Base-by-base conservation (phyloP, 1,140 invertebrate genomes). In the Drosophila arizonae region DNA sequence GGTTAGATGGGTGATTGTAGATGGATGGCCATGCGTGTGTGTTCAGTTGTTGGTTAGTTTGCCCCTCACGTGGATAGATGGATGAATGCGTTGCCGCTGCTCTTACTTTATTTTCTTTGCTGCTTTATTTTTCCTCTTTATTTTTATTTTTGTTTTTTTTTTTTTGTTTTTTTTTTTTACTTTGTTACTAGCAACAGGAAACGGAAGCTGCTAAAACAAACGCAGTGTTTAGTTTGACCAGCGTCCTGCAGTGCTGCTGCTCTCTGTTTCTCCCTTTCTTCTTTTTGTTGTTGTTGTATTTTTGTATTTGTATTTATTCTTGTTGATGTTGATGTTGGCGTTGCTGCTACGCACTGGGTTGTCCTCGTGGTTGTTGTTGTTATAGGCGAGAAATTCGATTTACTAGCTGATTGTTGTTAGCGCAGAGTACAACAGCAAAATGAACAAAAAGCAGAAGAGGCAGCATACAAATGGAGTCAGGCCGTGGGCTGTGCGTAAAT, bases 151-250 rank as follows among this genome's bases (percentile, higher is more conserved):
- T 54, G 2, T 24, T 52, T 15, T 6, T n/a, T n/a, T 62, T 21
- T 21, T 17, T 9, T n/a, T n/a, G n/a, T n/a, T n/a, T 10, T 17
- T 58, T 21, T 17, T 9, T 17, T 36, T 54, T 17, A n/a, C n/a
- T 33, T 55, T 55, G 52, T 21, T 60, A 33, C 36, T 63, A 26
- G 54, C 45, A 72, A 80, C 84, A 88, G 84, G 84, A 88, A 88
- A 80, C 84, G 84, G 84, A 88, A 89, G 84, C 84, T 84, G 79
- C 84, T 88, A 88, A 88, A 88, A 88, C 84, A 88, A 88, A 88
- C 84, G 82, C 61, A 69, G 73, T 87, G 84, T 87, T 87, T 87
- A 87, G 84, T 80, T 87, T 84, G 79, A 76, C 52, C 56, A 45
- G 45, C 36, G 76, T 65, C 62, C 66, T 73, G 68, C 46, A 66